Percentiles rank a stretch among this genome's conserved stretches.
phyloP scores from a whole-genome alignment of 1,140 invertebrate species.

The Cydia fagiglandana region DNA sequence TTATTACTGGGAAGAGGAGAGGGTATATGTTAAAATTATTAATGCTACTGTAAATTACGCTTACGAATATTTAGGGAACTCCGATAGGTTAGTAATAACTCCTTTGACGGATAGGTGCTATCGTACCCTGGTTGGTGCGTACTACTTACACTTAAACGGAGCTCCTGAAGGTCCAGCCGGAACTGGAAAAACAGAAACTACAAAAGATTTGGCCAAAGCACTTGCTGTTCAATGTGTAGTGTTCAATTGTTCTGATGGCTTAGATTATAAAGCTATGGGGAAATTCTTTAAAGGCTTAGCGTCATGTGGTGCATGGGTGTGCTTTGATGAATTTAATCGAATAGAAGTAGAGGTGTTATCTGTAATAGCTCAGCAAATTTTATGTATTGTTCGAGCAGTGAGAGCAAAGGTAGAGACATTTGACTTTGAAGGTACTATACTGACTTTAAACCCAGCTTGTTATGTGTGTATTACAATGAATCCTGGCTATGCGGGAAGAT shows the following conservation, averaged over 20 bases:
- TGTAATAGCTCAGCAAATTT: slow-evolving; percentile 92
- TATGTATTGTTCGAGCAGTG: slow-evolving; percentile 90
- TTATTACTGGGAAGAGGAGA: slow-evolving; percentile 93
- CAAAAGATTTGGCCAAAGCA: slow-evolving; percentile 94
- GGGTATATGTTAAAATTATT: slow-evolving; percentile 90
- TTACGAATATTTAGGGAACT: slow-evolving; percentile 95
- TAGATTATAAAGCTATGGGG: slow-evolving; percentile 96
- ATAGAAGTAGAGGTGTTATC: slow-evolving; percentile 95
- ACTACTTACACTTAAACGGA: slow-evolving; percentile 92
- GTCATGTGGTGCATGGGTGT: slow-evolving; percentile 95
- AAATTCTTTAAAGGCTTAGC: slow-evolving; percentile 93
- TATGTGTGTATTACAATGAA: slow-evolving; percentile 96
- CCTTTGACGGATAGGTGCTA: slow-evolving; percentile 94
- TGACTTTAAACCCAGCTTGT: slow-evolving; percentile 91
- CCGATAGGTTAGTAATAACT: slow-evolving; percentile 89
- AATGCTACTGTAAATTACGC: slow-evolving; percentile 92
- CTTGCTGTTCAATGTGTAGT: slow-evolving; percentile 94
- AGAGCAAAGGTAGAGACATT: slow-evolving; percentile 85
- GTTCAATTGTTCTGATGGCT: slow-evolving; percentile 94
- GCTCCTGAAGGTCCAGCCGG: slow-evolving; percentile 94
- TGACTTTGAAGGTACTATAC: slow-evolving; percentile 93
- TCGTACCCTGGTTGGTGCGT: slow-evolving; percentile 92
- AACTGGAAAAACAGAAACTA: slow-evolving; percentile 97
- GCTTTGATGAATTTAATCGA: slow-evolving; percentile 95
- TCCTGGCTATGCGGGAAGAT: slow-evolving; percentile 93